Evolutionary conservation across 2,888 invertebrate species (phyloP).

Genomic region (Germaria angustata): DNA sequence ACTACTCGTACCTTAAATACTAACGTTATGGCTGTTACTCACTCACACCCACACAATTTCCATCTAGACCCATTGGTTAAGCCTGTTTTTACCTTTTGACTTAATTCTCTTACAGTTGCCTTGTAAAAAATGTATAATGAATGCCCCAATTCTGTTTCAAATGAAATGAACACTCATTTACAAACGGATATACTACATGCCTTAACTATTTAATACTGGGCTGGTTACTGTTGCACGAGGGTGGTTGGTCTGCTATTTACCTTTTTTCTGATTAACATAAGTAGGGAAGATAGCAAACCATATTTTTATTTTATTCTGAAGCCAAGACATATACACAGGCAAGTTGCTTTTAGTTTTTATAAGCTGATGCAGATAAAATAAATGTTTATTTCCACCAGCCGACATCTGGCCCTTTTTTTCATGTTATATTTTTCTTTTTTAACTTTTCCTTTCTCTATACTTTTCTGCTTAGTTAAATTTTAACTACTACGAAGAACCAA

Average conservation of each 20-base stretch:
- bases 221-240: background rate
- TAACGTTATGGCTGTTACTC: background rate
- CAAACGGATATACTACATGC: conserved; percentile 8
- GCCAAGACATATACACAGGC: background rate
- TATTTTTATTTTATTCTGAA: background rate
- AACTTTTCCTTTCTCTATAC: background rate
- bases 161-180: background rate
- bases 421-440: background rate
- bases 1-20: background rate
- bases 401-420: conserved; percentile 39
- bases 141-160: background rate
- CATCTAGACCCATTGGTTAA: background rate
- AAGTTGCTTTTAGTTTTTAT: background rate
- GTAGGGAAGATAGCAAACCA: conserved; percentile 8
- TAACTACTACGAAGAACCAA: conserved; percentile 5
- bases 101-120: background rate
- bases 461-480: conserved; percentile 49
- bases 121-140: conserved; percentile 1
- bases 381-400: conserved; percentile 23
- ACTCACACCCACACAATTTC: background rate
- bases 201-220: conserved; percentile 52
- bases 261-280: conserved; percentile 49
- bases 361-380: conserved; percentile 23
- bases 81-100: background rate
- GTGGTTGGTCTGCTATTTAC: conserved; percentile 34